Evolutionary conservation across 2,888 invertebrate genomes (phyloP), one percentile per base, ranked within the genome.

Genomic region (Muscina levida): DNA sequence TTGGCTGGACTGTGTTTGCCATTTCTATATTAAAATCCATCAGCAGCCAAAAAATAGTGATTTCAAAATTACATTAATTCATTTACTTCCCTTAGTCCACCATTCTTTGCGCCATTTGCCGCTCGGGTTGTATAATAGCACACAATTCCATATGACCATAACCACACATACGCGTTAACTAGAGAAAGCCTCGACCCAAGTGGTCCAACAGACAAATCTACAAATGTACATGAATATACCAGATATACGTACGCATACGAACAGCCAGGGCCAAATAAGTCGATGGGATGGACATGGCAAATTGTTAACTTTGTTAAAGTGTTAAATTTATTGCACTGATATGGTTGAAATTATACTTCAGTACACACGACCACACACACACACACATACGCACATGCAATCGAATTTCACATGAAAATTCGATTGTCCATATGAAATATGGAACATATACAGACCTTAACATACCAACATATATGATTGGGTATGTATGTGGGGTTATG

Each of bases 251-350:
- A 39, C 11, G 31, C 57, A 26, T 37, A 1, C 51, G 11, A 15
- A 2, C 51, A 19, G 17, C 51, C 59, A 37, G 39, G 11, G 31
- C 22, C 15, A 62, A 59, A 62, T 62, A 62, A 62, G 62, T 62
- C 62, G 62, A 74, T 74, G 53, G 26, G 51, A 67, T 67, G 48
- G 48, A 31, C 53, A 24, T 75, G 65, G 76, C 66, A 76, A 80
- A 80, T 76, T 73, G 76, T 76, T 80, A 73, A 80, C 72, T 70
- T 53, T 31, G 65, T 76, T 79, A 76, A 79, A 79, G 79, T 76
- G 72, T 76, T 76, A 51, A 80, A 80, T 80, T 76, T 80, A 80
- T 80, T 73, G 57, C 76, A 51, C 65, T 71, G 79, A 76, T 80
- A 80, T 70, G 70, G 70, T 66, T 70, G 72, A 80, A 76, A 76